phyloP scores from a whole-genome alignment of 2,888 invertebrate genomes.

The Taphrorychus bicolor region DNA sequence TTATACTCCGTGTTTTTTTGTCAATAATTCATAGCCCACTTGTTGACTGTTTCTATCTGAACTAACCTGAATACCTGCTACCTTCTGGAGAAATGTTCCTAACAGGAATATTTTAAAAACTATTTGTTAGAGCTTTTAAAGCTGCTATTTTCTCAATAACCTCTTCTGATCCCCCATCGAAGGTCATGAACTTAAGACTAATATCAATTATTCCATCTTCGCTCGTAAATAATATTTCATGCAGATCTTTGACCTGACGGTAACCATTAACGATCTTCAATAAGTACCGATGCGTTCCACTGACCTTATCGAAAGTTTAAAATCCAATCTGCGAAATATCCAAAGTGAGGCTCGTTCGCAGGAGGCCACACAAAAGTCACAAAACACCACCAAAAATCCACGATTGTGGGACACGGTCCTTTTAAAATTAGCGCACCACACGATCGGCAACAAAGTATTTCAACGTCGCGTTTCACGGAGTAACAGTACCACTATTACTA shows the following conservation, averaged over 20 bases:
- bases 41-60: too few relatives aligned
- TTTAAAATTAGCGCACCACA: constrained; percentile 19
- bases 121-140: too few relatives aligned
- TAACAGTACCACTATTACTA: constrained; percentile 28
- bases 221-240: too few relatives aligned
- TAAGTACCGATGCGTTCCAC: not conserved
- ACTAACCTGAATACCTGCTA: too few relatives aligned
- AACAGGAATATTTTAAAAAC: too few relatives aligned
- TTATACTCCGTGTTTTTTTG: too few relatives aligned
- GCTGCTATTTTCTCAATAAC: too few relatives aligned
- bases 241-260: not conserved
- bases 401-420: constrained; percentile 33
- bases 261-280: not conserved
- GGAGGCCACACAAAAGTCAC: constrained; percentile 44
- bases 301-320: constrained; percentile 17
- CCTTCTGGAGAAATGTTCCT: too few relatives aligned
- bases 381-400: constrained; percentile 33
- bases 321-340: constrained; percentile 30
- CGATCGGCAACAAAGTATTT: constrained; percentile 19
- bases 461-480: constrained; percentile 38
- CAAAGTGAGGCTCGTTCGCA: constrained; percentile 35
- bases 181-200: too few relatives aligned
- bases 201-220: too few relatives aligned
- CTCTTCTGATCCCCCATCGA: too few relatives aligned
- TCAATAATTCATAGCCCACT: too few relatives aligned